Conservation (phyloP, 2,888 invertebrate species). For the Eupelmus urozonus region DNA sequence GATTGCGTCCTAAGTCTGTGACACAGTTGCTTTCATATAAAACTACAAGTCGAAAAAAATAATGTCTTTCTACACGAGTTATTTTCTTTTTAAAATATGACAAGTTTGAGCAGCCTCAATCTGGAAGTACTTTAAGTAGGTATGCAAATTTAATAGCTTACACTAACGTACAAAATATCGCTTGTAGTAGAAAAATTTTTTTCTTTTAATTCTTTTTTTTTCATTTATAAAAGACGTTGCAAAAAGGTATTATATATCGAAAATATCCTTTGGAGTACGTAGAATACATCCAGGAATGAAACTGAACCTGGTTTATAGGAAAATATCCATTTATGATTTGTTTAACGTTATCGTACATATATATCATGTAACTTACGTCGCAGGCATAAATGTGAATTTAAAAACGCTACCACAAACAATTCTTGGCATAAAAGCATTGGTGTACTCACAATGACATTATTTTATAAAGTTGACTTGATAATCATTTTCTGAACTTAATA, state of each 20-base stretch:
- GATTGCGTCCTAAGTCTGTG: conserved; percentile 13
- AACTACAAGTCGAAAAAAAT: conserved; percentile 49
- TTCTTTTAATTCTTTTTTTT: conserved; percentile 10
- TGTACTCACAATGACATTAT: conserved; percentile 24
- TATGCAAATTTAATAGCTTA: conserved; percentile 31
- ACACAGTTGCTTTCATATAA: conserved; percentile 20
- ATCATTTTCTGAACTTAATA: conserved; percentile 16
- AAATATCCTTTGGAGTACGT: neutral
- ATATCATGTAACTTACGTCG: conserved; percentile 14
- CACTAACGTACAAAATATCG: conserved; percentile 45
- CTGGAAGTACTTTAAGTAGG: conserved; percentile 38
- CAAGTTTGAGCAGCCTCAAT: conserved; percentile 23
- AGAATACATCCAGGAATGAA: neutral
- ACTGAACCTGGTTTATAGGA: conserved; percentile 7
- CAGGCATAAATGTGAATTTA: conserved; percentile 1
- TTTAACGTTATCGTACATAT: conserved; percentile 17
- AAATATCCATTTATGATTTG: conserved; percentile 30
- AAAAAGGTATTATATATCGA: neutral
- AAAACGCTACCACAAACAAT: neutral
- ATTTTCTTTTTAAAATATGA: conserved; percentile 17
- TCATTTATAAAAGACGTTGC: neutral
- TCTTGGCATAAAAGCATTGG: conserved; percentile 8
- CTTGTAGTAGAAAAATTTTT: conserved; percentile 7
- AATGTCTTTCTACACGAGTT: conserved; percentile 32
- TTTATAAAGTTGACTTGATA: conserved; percentile 24